Evolutionary conservation across 2,113 vertebrate species (phyloP), one percentile per base, ranked within the genome.

Genomic region (Chascanopsetta lugubris): DNA sequence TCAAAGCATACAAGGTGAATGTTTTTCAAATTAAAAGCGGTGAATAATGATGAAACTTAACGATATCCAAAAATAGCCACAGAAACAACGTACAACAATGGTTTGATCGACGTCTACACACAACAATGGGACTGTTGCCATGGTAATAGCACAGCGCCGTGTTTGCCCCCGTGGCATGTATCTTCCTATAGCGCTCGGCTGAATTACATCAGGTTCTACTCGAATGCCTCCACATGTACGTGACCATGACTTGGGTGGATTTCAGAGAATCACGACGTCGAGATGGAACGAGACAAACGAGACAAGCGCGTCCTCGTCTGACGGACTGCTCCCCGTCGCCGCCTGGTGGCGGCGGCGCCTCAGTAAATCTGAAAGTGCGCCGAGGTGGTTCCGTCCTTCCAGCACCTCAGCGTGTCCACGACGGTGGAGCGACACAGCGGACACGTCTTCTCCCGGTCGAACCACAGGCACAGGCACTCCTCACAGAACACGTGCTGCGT

Each of bases 281-380:
- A 43, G 7, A 53, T 27, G 32, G 40, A 54, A 25, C 34, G 48
- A 54, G 24, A 56, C n/a, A 64, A 1, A 51, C 3, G 45, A 72
- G 32, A 13, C 29, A n/a, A n/a, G n/a, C n/a, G n/a, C n/a, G n/a
- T n/a, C n/a, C n/a, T n/a, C n/a, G n/a, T n/a, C n/a, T n/a, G n/a
- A n/a, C n/a, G n/a, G n/a, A n/a, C n/a, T n/a, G n/a, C n/a, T n/a
- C n/a, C n/a, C n/a, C n/a, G n/a, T n/a, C n/a, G n/a, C n/a, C n/a
- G n/a, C n/a, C n/a, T n/a, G n/a, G n/a, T n/a, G n/a, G 18, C 2
- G 0, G 6, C 11, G 25, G 2, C 17, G 40, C 22, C 29, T 82
- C 27, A 99, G 76, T 98, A 98, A 67, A 98, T 95, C 85, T 99
- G 97, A 89, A 99, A 95, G 79, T 98, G 97, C 29, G 97, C 96